Conservation (phyloP, 2,113 vertebrate species). For the Hydrolagus affinis region DNA sequence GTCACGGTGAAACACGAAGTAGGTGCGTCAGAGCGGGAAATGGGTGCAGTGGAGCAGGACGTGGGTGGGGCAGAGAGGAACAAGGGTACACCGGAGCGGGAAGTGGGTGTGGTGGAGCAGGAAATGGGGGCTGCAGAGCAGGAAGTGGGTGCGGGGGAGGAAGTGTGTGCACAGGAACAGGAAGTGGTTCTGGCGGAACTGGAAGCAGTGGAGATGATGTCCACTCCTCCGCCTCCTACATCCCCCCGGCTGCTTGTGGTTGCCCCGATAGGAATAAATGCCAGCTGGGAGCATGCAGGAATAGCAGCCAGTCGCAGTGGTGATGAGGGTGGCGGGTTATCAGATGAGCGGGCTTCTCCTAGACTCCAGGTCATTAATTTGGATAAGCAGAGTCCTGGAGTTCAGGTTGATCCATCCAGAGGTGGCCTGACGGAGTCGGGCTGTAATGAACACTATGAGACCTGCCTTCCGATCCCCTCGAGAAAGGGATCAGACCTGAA, state of each 20-base stretch:
- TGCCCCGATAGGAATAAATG: background rate
- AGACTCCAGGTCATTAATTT: rapidly evolving
- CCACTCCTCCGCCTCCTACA: slow-evolving; percentile 39
- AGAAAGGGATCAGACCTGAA: slow-evolving; percentile 35
- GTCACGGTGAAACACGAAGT: slow-evolving; percentile 15
- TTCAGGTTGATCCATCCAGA: background rate
- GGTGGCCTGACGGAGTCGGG: too few relatives aligned
- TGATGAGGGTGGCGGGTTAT: background rate
- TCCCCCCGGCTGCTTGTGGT: slow-evolving; percentile 37
- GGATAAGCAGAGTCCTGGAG: background rate
- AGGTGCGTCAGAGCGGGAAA: slow-evolving; percentile 8
- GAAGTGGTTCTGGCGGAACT: background rate
- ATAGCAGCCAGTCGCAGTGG: background rate
- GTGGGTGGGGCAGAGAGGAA: background rate
- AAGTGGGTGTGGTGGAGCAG: slow-evolving; percentile 36
- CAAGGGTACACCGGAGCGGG: slow-evolving; percentile 24
- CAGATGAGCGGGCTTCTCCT: rapidly evolving
- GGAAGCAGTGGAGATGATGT: background rate
- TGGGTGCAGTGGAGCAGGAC: slow-evolving; percentile 21
- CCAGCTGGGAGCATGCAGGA: background rate
- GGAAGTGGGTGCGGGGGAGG: background rate
- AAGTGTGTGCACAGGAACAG: slow-evolving; percentile 27
- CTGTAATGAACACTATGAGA: slow-evolving; percentile 48
- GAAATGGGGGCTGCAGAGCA: background rate
- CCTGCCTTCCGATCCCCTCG: slow-evolving; percentile 43